Percentiles rank a stretch among this genome's conserved stretches.
These are phyloP conservation scores for Schizopygopsis malacanthus DNA, from an alignment of 2,797 vertebrate species.

Conservation along the genomic window DNA sequence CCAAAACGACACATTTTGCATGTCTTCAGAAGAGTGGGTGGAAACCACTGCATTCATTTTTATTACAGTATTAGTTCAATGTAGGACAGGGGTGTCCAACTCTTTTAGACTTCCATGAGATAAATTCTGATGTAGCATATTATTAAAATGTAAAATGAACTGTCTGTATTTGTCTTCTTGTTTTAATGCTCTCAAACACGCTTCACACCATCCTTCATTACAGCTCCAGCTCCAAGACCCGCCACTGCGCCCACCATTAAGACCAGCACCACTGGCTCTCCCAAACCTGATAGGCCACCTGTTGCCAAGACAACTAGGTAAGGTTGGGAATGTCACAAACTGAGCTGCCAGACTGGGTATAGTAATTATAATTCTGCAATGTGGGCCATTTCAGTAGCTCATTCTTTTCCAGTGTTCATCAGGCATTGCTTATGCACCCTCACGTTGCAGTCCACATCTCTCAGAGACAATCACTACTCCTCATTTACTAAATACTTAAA, in stretches of 20 bases:
- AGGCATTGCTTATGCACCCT: neutral
- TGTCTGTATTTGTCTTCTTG: neutral
- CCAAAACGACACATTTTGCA: neutral
- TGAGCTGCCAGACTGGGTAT: slow-evolving; percentile 17
- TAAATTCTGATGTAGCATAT: neutral
- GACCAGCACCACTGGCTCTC: slow-evolving; percentile 57
- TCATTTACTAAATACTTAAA: neutral
- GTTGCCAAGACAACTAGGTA: slow-evolving; percentile 81
- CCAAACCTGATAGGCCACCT: slow-evolving; percentile 66
- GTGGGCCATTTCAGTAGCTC: slow-evolving; percentile 18
- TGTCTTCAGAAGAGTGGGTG: neutral
- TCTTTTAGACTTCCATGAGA: neutral
- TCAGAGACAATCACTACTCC: slow-evolving; percentile 1
- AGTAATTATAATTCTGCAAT: slow-evolving; percentile 1
- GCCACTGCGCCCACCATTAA: slow-evolving; percentile 68
- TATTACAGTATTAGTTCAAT: neutral
- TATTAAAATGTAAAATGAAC: neutral
- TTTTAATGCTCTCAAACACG: neutral
- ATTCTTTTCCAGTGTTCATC: neutral
- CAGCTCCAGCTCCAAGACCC: slow-evolving; percentile 64
- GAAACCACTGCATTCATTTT: neutral
- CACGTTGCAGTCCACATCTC: neutral
- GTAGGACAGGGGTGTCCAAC: neutral
- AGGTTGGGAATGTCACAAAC: slow-evolving; percentile 28
- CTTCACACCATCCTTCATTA: neutral